Percentiles rank a stretch among this genome's conserved stretches.
Conservation (phyloP, 2,113 vertebrate genomes). For the Sturnus vulgaris region DNA sequence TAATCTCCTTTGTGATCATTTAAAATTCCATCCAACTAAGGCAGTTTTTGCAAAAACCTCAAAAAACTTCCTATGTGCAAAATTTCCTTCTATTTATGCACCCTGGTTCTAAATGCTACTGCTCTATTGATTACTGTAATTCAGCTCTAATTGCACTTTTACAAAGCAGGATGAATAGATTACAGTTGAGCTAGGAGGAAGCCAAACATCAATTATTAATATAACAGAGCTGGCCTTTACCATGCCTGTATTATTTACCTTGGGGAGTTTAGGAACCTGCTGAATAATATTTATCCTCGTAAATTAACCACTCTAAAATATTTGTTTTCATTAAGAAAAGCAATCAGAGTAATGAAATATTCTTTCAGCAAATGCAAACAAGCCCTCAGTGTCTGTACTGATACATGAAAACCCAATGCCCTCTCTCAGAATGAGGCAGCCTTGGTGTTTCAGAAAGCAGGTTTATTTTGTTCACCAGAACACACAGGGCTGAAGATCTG, state of each 20-base stretch:
- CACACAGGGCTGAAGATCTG: background rate
- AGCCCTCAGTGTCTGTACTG: background rate
- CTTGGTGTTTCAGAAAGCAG: background rate
- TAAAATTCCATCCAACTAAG: background rate
- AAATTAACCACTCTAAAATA: constrained; percentile 60
- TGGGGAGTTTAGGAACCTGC: constrained; percentile 23
- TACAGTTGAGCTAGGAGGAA: constrained; percentile 53
- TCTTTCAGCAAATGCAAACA: background rate
- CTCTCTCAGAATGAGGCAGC: background rate
- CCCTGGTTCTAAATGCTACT: constrained; percentile 51
- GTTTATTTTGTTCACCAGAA: background rate
- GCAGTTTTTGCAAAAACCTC: background rate
- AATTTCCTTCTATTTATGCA: constrained; percentile 34
- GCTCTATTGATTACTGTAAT: constrained; percentile 75
- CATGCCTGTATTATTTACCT: constrained; percentile 52
- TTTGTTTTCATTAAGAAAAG: constrained; percentile 50
- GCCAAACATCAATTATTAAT: constrained; percentile 71
- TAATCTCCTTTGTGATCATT: background rate
- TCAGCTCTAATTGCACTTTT: constrained; percentile 72
- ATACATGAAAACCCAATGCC: background rate
- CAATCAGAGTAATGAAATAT: background rate
- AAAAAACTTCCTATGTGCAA: constrained; percentile 26
- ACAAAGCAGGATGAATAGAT: constrained; percentile 57
- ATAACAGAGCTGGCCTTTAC: constrained; percentile 50
- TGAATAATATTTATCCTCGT: constrained; percentile 30